Evolutionary conservation across 2,113 vertebrate genomes (phyloP), one percentile per base, ranked within the genome.

Genomic region (Upupa epops): DNA sequence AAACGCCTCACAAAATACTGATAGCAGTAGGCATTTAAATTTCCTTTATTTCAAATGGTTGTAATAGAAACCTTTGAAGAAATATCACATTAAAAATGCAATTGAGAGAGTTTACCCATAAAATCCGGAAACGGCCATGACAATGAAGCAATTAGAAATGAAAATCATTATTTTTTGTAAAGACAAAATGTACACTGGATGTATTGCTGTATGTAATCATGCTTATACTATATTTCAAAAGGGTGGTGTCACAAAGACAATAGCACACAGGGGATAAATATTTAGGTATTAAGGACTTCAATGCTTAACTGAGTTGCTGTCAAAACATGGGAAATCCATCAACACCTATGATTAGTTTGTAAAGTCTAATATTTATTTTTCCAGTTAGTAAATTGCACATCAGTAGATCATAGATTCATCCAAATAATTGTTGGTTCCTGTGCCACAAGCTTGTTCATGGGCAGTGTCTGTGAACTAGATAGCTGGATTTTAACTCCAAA

Each of bases 291-390:
- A 85, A 73, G 16, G 56, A 46, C 16, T 73, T 61, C 32, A 79
- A n/a, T n/a, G 3, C 31, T 4, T n/a, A n/a, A n/a, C 1, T n/a
- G 40, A 36, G 10, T 54, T 75, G 3, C 11, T 70, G 40, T 46
- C 69, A 58, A n/a, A 91, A 52, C 20, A 24, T 73, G 15, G 24
- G n/a, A 83, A 92, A 86, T 71, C 45, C 20, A 66, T 76, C 24
- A 74, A 56, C 36, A 63, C 6, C 21, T 65, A 3, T 1, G 16
- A 55, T 48, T 63, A 72, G 14, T 85, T 77, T 55, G 5, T 28
- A 19, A 91, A 77, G 8, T 40, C 24, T 40, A 71, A 11, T 54
- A 65, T 49, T 82, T 61, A 11, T 46, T 75, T 86, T 86, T 71
- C 17, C 32, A 49, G 31, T 68, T 60, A 81, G 15, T 29, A 73